Percentiles rank a stretch among this genome's conserved stretches.
Evolutionary conservation across 2,888 invertebrate genomes (phyloP).

Genomic region (Lamellibrachia satsuma): DNA sequence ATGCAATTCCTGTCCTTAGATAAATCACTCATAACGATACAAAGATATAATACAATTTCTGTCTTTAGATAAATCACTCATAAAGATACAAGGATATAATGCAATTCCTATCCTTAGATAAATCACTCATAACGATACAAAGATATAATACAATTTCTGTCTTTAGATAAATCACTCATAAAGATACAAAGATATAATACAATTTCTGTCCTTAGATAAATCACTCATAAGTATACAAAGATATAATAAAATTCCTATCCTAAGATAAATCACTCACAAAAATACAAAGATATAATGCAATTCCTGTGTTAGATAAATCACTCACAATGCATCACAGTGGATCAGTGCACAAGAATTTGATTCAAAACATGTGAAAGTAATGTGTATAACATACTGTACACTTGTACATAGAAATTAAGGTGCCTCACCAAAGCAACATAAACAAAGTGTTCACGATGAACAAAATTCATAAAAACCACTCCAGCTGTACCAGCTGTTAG

Average conservation of each 20-base stretch:
- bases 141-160: neutral
- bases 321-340: neutral
- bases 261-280: neutral
- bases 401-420: neutral
- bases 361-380: too few species aligned
- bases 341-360: neutral
- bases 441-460: neutral
- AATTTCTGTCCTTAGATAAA: neutral
- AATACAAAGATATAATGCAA: too few species aligned
- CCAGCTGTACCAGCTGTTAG: neutral
- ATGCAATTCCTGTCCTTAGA: too few species aligned
- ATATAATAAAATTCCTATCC: too few species aligned
- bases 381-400: neutral
- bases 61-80: neutral
- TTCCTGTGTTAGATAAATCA: neutral
- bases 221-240: neutral
- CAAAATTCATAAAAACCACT: neutral
- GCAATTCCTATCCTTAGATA: neutral
- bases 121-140: too few species aligned
- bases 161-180: neutral
- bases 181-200: too few species aligned
- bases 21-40: too few species aligned
- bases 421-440: neutral
- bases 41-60: neutral
- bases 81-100: neutral